Evolutionary conservation across 2,888 invertebrate genomes (phyloP).

Genomic region (Gandaritis pyraliata): DNA sequence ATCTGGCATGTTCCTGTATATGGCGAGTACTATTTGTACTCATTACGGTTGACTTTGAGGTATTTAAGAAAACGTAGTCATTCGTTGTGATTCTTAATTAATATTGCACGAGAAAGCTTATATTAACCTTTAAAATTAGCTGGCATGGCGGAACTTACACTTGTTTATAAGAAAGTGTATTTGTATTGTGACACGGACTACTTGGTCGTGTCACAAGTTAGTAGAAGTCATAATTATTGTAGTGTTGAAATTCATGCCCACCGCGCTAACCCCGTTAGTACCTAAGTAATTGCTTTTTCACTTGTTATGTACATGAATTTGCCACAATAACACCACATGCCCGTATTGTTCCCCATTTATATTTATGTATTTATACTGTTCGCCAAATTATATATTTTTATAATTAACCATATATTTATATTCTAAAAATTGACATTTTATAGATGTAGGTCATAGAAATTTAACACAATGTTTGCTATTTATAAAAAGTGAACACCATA

Average conservation of each 20-base stretch:
- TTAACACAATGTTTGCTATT: constrained; percentile 53
- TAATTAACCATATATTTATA: constrained; percentile 71
- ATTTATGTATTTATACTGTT: constrained; percentile 65
- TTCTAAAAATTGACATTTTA: constrained; percentile 72
- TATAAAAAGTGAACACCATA: constrained; percentile 61
- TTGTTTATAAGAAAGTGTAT: constrained; percentile 30
- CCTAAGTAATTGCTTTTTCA: constrained; percentile 38
- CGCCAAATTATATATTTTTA: constrained; percentile 75
- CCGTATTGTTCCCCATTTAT: constrained; percentile 59
- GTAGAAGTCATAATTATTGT: constrained; percentile 36
- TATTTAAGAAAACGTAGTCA: constrained; percentile 40
- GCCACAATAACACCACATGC: constrained; percentile 70
- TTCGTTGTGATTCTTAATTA: constrained; percentile 42
- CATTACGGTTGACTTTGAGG: constrained; percentile 35
- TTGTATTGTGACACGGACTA: constrained; percentile 20
- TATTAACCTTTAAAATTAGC: constrained; percentile 43
- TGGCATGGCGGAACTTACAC: constrained; percentile 42
- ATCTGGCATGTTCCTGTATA: constrained; percentile 74
- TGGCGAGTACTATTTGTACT: constrained; percentile 48
- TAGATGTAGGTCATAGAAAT: constrained; percentile 63
- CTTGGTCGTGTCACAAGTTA: constrained; percentile 23
- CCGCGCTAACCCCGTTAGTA: constrained; percentile 36
- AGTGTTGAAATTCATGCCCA: constrained; percentile 30
- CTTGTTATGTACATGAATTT: constrained; percentile 62
- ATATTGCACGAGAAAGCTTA: constrained; percentile 43